phyloP scores from a whole-genome alignment of 2,888 invertebrate genomes.

The Deroplatys truncata region DNA sequence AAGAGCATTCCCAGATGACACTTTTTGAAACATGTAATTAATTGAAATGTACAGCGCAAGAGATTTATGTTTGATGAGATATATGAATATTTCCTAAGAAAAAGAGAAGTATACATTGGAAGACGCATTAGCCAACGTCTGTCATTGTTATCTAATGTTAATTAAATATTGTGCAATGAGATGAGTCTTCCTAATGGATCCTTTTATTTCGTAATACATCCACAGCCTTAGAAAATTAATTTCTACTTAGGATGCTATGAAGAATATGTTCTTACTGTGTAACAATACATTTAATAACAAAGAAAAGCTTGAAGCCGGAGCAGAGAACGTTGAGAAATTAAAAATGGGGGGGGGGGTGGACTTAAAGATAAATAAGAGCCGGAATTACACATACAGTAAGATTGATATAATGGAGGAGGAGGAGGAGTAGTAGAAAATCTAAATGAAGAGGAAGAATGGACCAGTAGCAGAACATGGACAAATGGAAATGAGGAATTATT shows the following conservation, averaged over 20 bases:
- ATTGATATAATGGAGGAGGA: not conserved
- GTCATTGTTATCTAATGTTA: not conserved
- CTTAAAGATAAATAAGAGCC: not conserved
- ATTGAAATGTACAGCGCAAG: not conserved
- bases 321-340: not conserved
- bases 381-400: not conserved
- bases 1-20: not conserved
- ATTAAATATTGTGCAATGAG: not conserved
- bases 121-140: not conserved
- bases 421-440: too few relatives aligned
- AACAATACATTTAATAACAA: not conserved
- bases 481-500: too few relatives aligned
- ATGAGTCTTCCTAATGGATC: not conserved
- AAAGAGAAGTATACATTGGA: too few relatives aligned
- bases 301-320: not conserved
- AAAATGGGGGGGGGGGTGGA: not conserved
- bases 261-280: not conserved
- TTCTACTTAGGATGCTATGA: not conserved
- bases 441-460: too few relatives aligned
- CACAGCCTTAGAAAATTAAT: not conserved
- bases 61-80: not conserved
- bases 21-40: not conserved
- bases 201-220: not conserved
- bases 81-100: not conserved
- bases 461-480: too few relatives aligned